Evolutionary conservation across 2,797 vertebrate species (phyloP).

Genomic region (Sebastiscus albofasciatus): DNA sequence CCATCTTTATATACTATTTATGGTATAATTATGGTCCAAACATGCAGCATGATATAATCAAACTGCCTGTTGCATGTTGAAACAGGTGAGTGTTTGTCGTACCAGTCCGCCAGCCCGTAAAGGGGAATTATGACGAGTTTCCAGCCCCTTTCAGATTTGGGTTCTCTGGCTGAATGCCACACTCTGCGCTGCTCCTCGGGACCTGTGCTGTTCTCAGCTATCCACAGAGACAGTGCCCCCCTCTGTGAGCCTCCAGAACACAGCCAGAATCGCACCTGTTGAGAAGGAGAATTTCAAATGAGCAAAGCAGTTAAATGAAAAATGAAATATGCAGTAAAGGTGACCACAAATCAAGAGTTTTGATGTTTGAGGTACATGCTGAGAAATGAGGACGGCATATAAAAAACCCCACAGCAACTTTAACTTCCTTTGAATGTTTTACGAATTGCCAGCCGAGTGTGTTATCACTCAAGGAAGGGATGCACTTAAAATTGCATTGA

Average conservation of each 20-base stretch:
- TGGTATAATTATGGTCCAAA: conserved; percentile 8
- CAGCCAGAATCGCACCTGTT: conserved; percentile 91
- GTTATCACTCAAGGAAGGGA: conserved; percentile 18
- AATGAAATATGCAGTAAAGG: background rate
- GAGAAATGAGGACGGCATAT: background rate
- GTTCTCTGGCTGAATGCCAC: conserved; percentile 84
- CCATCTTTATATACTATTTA: background rate
- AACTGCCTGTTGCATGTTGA: background rate
- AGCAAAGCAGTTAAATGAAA: background rate
- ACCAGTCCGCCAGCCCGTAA: conserved; percentile 91
- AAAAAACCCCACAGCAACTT: background rate
- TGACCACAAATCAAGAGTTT: background rate
- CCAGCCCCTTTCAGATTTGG: conserved; percentile 86
- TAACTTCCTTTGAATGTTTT: background rate
- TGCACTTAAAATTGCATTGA: conserved; percentile 33
- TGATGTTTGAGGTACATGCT: background rate
- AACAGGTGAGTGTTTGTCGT: conserved; percentile 51
- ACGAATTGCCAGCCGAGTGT: background rate
- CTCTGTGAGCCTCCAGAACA: conserved; percentile 85
- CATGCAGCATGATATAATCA: conserved; percentile 13
- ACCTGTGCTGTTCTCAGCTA: conserved; percentile 92
- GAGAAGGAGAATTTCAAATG: background rate
- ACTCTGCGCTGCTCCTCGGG: conserved; percentile 84
- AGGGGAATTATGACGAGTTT: conserved; percentile 87
- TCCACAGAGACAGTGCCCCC: conserved; percentile 88